A percentile compares a stretch with the other conserved stretches of the same genome.
These are phyloP conservation scores for Cryptomyrus ogoouensis DNA, from an alignment of 2,113 vertebrate genomes.

Conservation along the genomic window DNA sequence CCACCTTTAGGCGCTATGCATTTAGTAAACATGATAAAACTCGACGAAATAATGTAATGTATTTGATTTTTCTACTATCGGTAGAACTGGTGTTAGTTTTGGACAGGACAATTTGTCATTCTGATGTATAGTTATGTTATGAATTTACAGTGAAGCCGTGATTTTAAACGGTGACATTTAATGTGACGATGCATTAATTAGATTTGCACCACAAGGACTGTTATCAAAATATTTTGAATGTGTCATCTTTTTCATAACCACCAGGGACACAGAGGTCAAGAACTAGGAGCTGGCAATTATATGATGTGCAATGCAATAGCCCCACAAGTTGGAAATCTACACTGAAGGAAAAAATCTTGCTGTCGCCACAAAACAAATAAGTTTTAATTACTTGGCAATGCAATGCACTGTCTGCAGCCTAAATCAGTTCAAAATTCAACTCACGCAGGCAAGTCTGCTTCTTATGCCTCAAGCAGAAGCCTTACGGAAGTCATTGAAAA, in stretches of 20 bases:
- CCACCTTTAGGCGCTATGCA: neutral
- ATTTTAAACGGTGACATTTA: slow-evolving; percentile 1
- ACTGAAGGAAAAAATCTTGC: neutral
- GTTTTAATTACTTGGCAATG: neutral
- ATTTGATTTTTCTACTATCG: neutral
- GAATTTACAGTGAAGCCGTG: neutral
- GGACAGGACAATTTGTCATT: neutral
- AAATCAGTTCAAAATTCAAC: slow-evolving; percentile 8
- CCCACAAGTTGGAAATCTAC: neutral
- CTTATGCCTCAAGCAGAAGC: slow-evolving; percentile 10
- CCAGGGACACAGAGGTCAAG: neutral
- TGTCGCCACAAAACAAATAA: neutral
- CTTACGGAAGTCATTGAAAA: slow-evolving; percentile 19
- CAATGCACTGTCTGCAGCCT: neutral
- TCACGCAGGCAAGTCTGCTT: slow-evolving; percentile 19
- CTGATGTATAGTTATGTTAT: slow-evolving; percentile 10
- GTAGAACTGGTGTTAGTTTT: neutral
- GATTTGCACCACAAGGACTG: neutral
- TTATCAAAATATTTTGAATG: slow-evolving; percentile 12
- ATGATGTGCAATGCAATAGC: neutral
- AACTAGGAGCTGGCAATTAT: neutral
- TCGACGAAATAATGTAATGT: neutral
- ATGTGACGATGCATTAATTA: slow-evolving; percentile 16
- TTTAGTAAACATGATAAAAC: neutral
- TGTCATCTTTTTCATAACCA: neutral